These are phyloP conservation scores for Zaprionus ornatus DNA, from an alignment of 1,140 invertebrate genomes.

Conservation along the genomic window DNA sequence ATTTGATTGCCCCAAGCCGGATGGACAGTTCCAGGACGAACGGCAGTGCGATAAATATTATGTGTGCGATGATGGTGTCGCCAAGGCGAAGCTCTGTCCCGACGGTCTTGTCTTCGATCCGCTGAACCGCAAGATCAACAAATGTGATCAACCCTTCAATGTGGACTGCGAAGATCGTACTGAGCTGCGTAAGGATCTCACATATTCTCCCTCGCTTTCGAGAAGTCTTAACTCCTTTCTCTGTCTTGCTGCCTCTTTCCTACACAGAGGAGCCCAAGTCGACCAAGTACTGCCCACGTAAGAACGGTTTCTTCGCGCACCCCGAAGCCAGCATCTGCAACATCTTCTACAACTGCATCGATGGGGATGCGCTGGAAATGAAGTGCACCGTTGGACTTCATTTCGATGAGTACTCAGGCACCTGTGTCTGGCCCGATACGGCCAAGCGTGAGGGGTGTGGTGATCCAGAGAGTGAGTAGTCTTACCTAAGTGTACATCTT, in stretches of 20 bases:
- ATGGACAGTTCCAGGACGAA: conserved; percentile 91
- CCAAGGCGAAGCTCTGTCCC: conserved; percentile 91
- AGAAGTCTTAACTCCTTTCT: not conserved
- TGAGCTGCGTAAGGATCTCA: conserved; percentile 90
- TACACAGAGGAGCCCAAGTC: conserved; percentile 90
- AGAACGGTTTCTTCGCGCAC: conserved; percentile 95
- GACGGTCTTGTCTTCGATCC: conserved; percentile 95
- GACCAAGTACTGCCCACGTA: conserved; percentile 90
- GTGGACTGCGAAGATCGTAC: conserved; percentile 93
- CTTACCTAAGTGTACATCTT: not conserved
- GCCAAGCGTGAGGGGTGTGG: conserved; percentile 90
- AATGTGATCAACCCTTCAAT: conserved; percentile 95
- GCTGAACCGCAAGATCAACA: conserved; percentile 92
- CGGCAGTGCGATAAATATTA: conserved; percentile 94
- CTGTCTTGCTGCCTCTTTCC: not conserved
- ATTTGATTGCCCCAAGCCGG: conserved; percentile 90
- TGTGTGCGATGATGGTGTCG: conserved; percentile 89
- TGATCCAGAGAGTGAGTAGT: conserved; percentile 54
- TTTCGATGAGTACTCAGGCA: conserved; percentile 92
- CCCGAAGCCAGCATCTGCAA: conserved; percentile 92
- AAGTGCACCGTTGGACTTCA: conserved; percentile 93
- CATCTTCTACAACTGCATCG: conserved; percentile 95
- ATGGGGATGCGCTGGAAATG: conserved; percentile 91
- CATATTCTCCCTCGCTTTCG: not conserved
- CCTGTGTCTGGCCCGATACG: conserved; percentile 94